Base-by-base conservation (phyloP, 2,113 vertebrate species). In the Malurus alboscapulatus region DNA sequence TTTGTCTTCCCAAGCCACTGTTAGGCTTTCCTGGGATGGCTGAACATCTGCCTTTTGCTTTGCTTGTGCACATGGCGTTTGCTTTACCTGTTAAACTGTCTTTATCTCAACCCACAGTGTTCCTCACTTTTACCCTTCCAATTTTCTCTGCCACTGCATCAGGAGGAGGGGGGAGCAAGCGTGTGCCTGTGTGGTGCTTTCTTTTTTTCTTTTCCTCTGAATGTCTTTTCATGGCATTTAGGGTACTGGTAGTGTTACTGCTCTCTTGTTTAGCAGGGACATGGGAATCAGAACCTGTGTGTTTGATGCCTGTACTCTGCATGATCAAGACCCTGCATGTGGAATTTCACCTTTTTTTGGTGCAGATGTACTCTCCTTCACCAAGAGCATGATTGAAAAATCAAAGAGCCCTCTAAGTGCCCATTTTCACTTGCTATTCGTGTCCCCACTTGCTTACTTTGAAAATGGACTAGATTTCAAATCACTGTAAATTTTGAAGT, bases 261-360 rank as follows among this genome's bases (percentile, higher is more conserved):
- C 6, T 55, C 11, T 47, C 54, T 34, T 79, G 15, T 8, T 48
- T 57, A 69, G n/a, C 8, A 74, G 8, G 25, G 26, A 24, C n/a
- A 65, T 2, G 7, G 30, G n/a, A 53, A 80, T 15, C 36, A 88
- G 26, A 6, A 86, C 12, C 29, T 68, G 9, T 14, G 20, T 80
- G 50, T 65, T 45, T 72, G 25, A 26, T 8, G 27, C 7, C 17
- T 58, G 29, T 30, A 55, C 19, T 24, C 38, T 30, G 30, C 16
- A 36, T 19, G 59, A 62, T 0, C 0, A 0, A 51, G 48, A 54
- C 44, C 10, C 45, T 76, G 7, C 16, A 26, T 0, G 0, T 17
- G 58, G 40, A 80, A 2, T 67, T 38, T 29, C 15, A 47, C 14
- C 8, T 72, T 30, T 27, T 22, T 1, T 30, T 36, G 36, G 40